Evolutionary conservation across 2,888 invertebrate genomes (phyloP).

Genomic region (Ceramica pisi): DNA sequence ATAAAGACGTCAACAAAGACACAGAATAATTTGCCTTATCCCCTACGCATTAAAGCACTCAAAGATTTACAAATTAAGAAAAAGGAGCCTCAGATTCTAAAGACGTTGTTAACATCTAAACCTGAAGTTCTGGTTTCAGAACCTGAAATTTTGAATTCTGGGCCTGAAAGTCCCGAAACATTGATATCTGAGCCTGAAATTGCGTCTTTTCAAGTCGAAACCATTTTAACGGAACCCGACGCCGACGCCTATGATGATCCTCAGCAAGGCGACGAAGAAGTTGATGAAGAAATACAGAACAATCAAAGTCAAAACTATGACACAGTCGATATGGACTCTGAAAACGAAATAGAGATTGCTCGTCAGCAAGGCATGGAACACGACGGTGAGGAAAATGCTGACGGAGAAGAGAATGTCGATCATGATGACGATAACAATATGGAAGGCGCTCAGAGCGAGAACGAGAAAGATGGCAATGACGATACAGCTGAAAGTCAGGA

Average conservation of each 20-base stretch:
- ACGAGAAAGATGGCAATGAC: slow-evolving; percentile 73
- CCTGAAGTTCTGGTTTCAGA: slow-evolving; percentile 88
- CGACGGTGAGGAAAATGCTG: slow-evolving; percentile 71
- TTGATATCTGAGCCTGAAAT: slow-evolving; percentile 89
- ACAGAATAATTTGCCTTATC: slow-evolving; percentile 87
- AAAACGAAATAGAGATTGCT: slow-evolving; percentile 89
- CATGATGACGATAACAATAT: slow-evolving; percentile 70
- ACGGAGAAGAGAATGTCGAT: slow-evolving; percentile 65
- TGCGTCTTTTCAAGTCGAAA: slow-evolving; percentile 88
- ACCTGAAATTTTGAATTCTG: slow-evolving; percentile 88
- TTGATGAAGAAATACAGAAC: slow-evolving; percentile 74
- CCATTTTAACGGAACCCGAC: slow-evolving; percentile 88
- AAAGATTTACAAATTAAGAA: slow-evolving; percentile 89
- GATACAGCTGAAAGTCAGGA: slow-evolving; percentile 74
- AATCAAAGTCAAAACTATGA: slow-evolving; percentile 85
- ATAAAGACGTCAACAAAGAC: slow-evolving; percentile 79
- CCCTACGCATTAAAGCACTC: slow-evolving; percentile 88
- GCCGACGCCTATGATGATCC: slow-evolving; percentile 82
- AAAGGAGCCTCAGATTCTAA: slow-evolving; percentile 89
- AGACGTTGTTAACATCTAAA: slow-evolving; percentile 86
- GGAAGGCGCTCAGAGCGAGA: slow-evolving; percentile 75
- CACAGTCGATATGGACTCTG: slow-evolving; percentile 88
- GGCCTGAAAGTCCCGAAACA: slow-evolving; percentile 88
- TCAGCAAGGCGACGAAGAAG: slow-evolving; percentile 75
- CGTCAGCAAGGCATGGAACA: slow-evolving; percentile 78